These are phyloP conservation scores for Ploceus nigricollis DNA, from an alignment of 2,113 vertebrate species.

Conservation along the genomic window DNA sequence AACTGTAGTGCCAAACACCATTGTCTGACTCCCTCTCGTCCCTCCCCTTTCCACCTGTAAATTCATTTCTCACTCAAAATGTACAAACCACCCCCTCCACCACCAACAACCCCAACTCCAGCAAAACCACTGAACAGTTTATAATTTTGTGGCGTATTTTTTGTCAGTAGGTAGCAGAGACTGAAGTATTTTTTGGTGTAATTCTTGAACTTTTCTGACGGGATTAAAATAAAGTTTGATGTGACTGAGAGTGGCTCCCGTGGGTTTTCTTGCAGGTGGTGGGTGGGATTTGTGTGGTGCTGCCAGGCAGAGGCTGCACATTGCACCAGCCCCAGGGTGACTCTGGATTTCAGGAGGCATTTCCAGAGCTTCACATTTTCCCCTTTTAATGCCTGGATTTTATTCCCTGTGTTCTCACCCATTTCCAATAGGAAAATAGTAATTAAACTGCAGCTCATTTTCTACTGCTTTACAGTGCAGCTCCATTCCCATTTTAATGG, in stretches of 20 bases:
- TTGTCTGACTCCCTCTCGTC: slow-evolving; percentile 48
- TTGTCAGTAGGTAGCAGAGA: slow-evolving; percentile 85
- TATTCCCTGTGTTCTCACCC: neutral
- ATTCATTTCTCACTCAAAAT: slow-evolving; percentile 73
- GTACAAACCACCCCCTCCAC: slow-evolving; percentile 57
- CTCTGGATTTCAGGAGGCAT: neutral
- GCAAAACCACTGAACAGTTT: slow-evolving; percentile 74
- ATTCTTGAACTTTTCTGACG: slow-evolving; percentile 83
- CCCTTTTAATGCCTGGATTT: neutral
- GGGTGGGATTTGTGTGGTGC: neutral
- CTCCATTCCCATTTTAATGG: neutral
- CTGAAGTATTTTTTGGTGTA: slow-evolving; percentile 87
- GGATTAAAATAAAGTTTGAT: slow-evolving; percentile 84
- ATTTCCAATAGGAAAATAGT: neutral
- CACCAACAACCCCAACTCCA: slow-evolving; percentile 50
- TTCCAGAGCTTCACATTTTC: neutral
- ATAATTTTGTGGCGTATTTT: slow-evolving; percentile 84
- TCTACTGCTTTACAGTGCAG: neutral
- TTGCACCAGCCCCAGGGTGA: neutral
- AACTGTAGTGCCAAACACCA: slow-evolving; percentile 68
- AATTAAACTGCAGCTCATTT: neutral
- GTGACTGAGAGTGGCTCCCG: slow-evolving; percentile 69
- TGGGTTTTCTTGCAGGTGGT: neutral
- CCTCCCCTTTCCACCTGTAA: slow-evolving; percentile 72
- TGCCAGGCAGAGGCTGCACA: neutral